Evolutionary conservation across 2,113 vertebrate genomes (phyloP).

Genomic region (Scytalopus superciliaris): DNA sequence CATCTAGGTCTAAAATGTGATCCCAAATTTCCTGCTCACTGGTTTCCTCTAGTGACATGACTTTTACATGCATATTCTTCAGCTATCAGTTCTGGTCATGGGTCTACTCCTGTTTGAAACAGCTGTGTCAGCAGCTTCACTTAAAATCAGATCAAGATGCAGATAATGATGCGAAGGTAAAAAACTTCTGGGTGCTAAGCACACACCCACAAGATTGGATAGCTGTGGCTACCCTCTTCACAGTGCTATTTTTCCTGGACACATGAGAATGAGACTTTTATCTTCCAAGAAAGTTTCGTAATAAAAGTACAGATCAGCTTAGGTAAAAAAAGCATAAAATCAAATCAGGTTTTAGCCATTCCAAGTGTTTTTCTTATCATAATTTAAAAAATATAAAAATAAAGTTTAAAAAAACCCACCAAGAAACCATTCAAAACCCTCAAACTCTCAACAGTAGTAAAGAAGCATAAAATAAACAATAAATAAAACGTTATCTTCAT

Average conservation of each 20-base stretch:
- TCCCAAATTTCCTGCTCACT: not conserved
- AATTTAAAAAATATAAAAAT: not conserved
- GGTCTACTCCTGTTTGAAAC: not conserved
- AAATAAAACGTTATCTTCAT: not conserved
- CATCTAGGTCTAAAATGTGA: not conserved
- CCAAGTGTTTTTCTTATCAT: not conserved
- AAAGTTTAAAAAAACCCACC: not conserved
- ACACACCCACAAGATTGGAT: not conserved
- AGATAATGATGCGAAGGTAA: not conserved
- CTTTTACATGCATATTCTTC: not conserved
- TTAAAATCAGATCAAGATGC: not conserved
- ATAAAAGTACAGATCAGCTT: not conserved
- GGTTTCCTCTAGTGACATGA: not conserved
- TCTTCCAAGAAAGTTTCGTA: not conserved
- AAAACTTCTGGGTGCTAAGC: not conserved
- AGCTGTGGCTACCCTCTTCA: not conserved
- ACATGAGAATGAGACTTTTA: not conserved
- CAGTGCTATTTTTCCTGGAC: not conserved
- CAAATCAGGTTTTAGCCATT: not conserved
- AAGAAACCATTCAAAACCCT: fast-evolving
- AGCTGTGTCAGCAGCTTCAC: not conserved
- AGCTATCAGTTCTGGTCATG: not conserved
- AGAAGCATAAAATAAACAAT: not conserved
- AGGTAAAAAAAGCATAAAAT: not conserved
- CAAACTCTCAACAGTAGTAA: not conserved